Conservation (phyloP, 2,797 vertebrate genomes). For the Trachops cirrhosus region DNA sequence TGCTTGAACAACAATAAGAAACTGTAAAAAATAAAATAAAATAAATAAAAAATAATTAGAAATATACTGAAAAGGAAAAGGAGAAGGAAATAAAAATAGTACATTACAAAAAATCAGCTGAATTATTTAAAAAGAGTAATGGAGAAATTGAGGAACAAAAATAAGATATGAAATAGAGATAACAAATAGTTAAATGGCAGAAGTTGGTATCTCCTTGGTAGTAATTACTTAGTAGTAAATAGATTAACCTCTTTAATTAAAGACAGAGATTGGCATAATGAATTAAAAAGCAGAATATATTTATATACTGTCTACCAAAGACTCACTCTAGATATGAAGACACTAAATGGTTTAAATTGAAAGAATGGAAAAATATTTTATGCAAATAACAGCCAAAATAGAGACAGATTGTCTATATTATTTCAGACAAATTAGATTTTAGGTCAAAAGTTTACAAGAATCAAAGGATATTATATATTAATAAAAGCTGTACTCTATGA, state of each 20-base stretch:
- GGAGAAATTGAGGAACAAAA: background rate
- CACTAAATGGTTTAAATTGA: background rate
- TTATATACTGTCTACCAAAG: background rate
- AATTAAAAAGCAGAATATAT: background rate
- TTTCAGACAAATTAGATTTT: background rate
- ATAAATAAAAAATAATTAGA: background rate
- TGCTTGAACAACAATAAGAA: too few relatives aligned
- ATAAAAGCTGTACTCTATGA: background rate
- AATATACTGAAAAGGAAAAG: background rate
- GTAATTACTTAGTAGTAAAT: background rate
- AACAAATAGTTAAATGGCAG: background rate
- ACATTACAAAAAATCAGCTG: background rate
- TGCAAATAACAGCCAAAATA: background rate
- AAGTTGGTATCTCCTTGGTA: background rate
- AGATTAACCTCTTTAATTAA: background rate
- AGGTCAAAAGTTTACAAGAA: background rate
- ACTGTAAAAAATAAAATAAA: too few relatives aligned
- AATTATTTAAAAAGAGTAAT: background rate
- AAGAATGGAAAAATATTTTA: background rate
- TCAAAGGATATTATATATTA: background rate
- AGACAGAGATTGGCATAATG: background rate
- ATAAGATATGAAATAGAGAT: background rate
- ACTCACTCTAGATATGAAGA: background rate
- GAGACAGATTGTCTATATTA: background rate
- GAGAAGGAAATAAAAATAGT: background rate